Base-by-base conservation (phyloP, 2,888 invertebrate genomes). In the Macrophya annulata region DNA sequence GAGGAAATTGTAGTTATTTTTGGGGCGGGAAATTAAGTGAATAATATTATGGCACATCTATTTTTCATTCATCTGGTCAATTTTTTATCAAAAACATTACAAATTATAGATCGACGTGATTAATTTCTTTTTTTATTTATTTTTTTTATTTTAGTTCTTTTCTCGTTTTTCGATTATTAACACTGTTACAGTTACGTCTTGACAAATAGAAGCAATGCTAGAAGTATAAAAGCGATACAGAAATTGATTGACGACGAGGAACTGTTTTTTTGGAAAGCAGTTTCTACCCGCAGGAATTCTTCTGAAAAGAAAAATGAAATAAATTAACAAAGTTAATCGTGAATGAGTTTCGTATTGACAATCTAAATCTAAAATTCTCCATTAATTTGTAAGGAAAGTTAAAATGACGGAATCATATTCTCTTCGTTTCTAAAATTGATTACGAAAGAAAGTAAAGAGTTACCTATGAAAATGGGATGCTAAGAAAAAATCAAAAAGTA, bases 231-330 rank as follows among this genome's bases (percentile, higher is more conserved):
- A 37, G 37, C 37, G 77, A 77, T 77, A 31, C n/a, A n/a, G 31
- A 37, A 8, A 77, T 55, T 77, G 8, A 5, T 25, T 45, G 21
- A 74, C 48, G 81, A 10, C 12, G 62, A 81, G 25, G 62, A 81
- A 8, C 15, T 25, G 81, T 81, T 81, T 15, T 62, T 81, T 21
- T 81, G 81, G 25, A 48, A 81, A 5, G 81, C 59, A n/a, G 43
- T n/a, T 62, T 62, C 81, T 25, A 59, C 62, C 25, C 21, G 43
- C 10, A 81, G 81, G 5, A 62, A 62, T 40, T 81, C 81, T 17
- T 45, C 81, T 81, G 65, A 21, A 81, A 65, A 8, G 17, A 48
- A 55, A 77, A 37, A 9, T 31, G 31, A 2, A 31, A 31, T 31
- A 3, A 31, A 31, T 31, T 3, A 31, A 31, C 31, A 31, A 31